Percentiles rank a stretch among this genome's conserved stretches.
phyloP scores from a whole-genome alignment of 2,797 vertebrate species.

The Miichthys miiuy region DNA sequence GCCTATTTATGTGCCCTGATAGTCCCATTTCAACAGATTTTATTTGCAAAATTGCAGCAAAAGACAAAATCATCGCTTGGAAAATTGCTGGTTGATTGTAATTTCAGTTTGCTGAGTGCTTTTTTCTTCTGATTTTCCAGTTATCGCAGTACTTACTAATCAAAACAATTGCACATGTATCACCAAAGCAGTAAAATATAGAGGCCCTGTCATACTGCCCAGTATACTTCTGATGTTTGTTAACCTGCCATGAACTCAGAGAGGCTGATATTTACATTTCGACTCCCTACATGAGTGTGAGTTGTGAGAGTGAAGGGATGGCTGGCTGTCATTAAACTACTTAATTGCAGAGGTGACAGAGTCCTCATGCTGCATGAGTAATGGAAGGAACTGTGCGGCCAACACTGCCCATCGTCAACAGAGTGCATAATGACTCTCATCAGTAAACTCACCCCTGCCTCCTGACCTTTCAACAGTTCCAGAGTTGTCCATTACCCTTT shows the following conservation, averaged over 20 bases:
- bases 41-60: not conserved
- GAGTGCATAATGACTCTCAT: conserved; percentile 57
- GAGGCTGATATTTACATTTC: not conserved
- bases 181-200: not conserved
- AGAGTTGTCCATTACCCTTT: conserved; percentile 34
- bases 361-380: conserved; percentile 57
- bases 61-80: not conserved
- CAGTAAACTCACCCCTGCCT: conserved; percentile 54
- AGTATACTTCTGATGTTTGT: not conserved
- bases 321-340: conserved; percentile 34
- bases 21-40: not conserved
- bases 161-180: not conserved
- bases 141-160: not conserved
- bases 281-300: not conserved
- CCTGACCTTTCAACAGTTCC: conserved; percentile 63
- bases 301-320: too few relatives aligned
- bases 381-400: conserved; percentile 37
- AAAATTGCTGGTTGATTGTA: not conserved
- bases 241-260: not conserved
- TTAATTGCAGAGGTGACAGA: conserved; percentile 64
- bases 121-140: not conserved
- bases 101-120: not conserved
- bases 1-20: not conserved
- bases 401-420: conserved; percentile 34
- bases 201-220: too few relatives aligned